phyloP scores from a whole-genome alignment of 2,113 vertebrate genomes.

The Aegypius monachus region DNA sequence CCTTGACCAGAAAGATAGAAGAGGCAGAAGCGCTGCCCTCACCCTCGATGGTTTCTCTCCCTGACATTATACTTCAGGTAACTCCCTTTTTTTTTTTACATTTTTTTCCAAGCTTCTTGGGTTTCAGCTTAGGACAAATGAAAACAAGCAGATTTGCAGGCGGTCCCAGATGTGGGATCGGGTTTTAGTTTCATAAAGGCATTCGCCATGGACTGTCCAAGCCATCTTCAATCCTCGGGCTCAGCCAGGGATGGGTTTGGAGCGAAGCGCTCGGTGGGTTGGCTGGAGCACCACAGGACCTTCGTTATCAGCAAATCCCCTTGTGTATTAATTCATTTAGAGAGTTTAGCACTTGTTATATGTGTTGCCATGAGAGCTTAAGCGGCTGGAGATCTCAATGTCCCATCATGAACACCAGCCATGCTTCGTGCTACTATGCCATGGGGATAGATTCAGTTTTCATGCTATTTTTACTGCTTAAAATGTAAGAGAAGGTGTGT shows the following conservation, averaged over 20 bases:
- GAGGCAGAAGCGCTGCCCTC: neutral
- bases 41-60: neutral
- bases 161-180: neutral
- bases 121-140: neutral
- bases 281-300: neutral
- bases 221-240: neutral
- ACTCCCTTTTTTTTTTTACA: neutral
- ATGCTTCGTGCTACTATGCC: neutral
- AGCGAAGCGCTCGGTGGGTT: neutral
- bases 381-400: neutral
- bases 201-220: neutral
- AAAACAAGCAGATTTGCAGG: neutral
- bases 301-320: neutral
- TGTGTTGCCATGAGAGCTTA: neutral
- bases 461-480: neutral
- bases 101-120: neutral
- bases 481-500: neutral
- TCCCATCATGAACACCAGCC: neutral
- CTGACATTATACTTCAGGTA: neutral
- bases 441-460: neutral
- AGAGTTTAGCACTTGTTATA: neutral
- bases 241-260: neutral
- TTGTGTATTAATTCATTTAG: neutral
- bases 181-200: neutral
- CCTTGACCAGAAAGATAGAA: neutral